Evolutionary conservation across 2,113 vertebrate species (phyloP).

Genomic region (Syrrhaptes paradoxus): DNA sequence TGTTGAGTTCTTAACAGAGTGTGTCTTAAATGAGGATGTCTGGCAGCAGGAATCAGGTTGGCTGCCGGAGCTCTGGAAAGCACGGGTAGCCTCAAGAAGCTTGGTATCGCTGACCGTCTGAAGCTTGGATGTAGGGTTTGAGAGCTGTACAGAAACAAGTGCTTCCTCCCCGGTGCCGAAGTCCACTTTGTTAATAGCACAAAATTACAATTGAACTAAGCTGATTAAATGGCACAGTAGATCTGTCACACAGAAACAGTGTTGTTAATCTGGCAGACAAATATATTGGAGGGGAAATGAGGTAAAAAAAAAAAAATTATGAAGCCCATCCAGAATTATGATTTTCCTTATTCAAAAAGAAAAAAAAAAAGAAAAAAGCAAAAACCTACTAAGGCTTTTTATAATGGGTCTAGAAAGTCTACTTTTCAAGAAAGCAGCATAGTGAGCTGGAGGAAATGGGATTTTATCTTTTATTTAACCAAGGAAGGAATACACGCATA

Average conservation of each 20-base stretch:
- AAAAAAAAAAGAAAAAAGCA: neutral
- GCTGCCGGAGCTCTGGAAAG: neutral
- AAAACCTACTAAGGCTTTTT: neutral
- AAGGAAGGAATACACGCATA: neutral
- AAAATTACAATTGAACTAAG: neutral
- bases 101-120: rapidly evolving
- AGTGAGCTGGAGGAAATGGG: neutral
- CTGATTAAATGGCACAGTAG: neutral
- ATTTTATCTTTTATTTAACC: neutral
- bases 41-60: neutral
- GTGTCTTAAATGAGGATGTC: neutral
- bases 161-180: neutral
- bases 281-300: neutral
- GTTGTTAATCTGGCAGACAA: neutral
- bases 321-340: neutral
- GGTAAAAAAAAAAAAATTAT: neutral
- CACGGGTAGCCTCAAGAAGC: neutral
- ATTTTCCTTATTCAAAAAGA: neutral
- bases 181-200: neutral
- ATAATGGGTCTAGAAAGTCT: neutral
- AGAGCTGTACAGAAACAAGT: neutral
- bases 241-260: neutral
- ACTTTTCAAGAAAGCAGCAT: neutral
- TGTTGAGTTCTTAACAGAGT: rapidly evolving
- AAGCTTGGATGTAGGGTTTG: neutral